These are phyloP conservation scores for Sterrhoptilus dennistouni DNA, from an alignment of 2,113 vertebrate species.

Conservation along the genomic window DNA sequence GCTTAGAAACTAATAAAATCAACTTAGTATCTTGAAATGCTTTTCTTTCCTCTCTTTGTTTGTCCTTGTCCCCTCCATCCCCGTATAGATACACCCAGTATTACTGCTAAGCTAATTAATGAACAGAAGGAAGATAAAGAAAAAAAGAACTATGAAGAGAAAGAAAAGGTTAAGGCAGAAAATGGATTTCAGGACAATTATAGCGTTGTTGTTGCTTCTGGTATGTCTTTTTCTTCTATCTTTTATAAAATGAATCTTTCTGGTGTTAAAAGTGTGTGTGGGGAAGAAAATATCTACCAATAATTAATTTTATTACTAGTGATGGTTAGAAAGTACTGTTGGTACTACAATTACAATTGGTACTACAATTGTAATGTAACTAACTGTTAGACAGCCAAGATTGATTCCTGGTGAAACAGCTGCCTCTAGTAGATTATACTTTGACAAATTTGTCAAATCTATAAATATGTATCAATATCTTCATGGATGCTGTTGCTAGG, in stretches of 20 bases:
- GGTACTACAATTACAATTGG: not conserved
- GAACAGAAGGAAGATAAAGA: conserved; percentile 99
- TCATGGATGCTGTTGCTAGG: not conserved
- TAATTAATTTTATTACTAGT: not conserved
- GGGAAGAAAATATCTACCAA: not conserved
- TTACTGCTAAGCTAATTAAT: conserved; percentile 96
- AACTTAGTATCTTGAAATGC: not conserved
- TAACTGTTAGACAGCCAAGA: not conserved
- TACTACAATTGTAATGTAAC: not conserved
- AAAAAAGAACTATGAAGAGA: conserved; percentile 99
- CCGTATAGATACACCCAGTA: conserved; percentile 92
- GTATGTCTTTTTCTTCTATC: conserved; percentile 67
- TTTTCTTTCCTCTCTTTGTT: not conserved
- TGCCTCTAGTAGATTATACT: not conserved
- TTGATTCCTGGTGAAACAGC: not conserved
- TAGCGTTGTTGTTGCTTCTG: conserved; percentile 97
- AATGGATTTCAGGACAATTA: conserved; percentile 99
- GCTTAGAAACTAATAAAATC: not conserved
- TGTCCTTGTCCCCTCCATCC: not conserved
- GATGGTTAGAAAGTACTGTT: not conserved
- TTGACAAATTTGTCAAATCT: not conserved
- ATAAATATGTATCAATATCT: not conserved
- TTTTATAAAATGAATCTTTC: not conserved
- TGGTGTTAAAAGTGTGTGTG: not conserved
- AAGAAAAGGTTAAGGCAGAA: conserved; percentile 98